A percentile compares a stretch with the other conserved stretches of the same genome.
Conservation (phyloP, 2,113 vertebrate species). For the Xiphorhynchus elegans region DNA sequence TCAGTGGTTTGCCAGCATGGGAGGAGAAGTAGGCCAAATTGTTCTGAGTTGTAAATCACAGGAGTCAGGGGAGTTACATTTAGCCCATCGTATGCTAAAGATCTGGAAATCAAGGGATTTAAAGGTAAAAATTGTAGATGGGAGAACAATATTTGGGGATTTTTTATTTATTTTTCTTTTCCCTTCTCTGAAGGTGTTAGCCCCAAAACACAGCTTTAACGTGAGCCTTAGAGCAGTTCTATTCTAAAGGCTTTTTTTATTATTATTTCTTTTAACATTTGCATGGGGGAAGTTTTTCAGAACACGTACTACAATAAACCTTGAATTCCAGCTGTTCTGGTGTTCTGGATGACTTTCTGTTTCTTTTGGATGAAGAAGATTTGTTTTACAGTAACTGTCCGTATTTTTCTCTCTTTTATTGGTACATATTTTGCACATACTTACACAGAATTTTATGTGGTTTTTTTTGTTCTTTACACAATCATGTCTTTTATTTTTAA, state of each 20-base stretch:
- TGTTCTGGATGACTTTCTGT: constrained; percentile 60
- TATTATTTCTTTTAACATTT: constrained; percentile 19
- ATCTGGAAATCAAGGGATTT: constrained; percentile 1
- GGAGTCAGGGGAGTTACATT: constrained; percentile 31
- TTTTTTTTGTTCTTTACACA: constrained; percentile 32
- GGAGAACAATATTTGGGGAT: neutral
- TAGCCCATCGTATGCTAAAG: neutral
- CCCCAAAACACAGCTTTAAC: neutral
- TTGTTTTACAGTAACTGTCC: constrained; percentile 58
- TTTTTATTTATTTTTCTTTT: neutral
- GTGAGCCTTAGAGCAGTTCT: constrained; percentile 12
- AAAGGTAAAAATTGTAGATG: neutral
- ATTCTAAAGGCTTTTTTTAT: constrained; percentile 9
- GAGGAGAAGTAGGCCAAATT: constrained; percentile 28
- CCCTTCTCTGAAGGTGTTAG: neutral
- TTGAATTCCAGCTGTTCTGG: constrained; percentile 45
- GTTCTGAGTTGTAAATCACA: constrained; percentile 17
- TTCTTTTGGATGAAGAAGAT: constrained; percentile 38
- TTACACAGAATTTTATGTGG: constrained; percentile 35
- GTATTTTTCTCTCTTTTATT: constrained; percentile 35
- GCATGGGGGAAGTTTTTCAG: constrained; percentile 63
- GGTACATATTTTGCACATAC: constrained; percentile 45
- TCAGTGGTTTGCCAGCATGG: neutral
- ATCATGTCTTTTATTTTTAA: constrained; percentile 13
- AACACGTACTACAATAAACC: constrained; percentile 43